Conservation (phyloP, 2,113 vertebrate species). For the Noctilio leporinus region DNA sequence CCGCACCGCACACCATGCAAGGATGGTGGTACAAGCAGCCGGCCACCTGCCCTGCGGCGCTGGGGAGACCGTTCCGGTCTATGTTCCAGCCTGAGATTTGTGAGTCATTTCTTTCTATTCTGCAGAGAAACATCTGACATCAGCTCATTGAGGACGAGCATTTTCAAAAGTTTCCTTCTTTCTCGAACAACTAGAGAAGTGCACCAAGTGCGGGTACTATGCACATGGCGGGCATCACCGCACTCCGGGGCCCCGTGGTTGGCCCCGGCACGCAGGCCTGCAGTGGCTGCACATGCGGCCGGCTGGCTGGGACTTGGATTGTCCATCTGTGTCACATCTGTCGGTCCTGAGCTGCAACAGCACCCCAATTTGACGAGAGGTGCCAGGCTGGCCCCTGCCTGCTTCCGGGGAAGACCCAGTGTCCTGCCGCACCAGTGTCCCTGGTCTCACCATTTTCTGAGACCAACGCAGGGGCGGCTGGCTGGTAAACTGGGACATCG, state of each 20-base stretch:
- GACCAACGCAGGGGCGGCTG: neutral
- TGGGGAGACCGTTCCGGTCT: too few species aligned
- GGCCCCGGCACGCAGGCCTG: neutral
- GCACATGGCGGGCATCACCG: fast-evolving
- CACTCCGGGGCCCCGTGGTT: fast-evolving
- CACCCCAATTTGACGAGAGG: neutral
- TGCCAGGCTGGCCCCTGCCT: neutral
- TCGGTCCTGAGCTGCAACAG: neutral
- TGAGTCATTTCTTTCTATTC: neutral
- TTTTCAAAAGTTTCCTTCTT: neutral
- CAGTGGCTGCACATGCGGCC: fast-evolving
- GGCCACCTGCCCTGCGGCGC: too few species aligned
- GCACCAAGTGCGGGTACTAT: neutral
- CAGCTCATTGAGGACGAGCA: neutral
- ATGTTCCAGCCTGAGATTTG: neutral
- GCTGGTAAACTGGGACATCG: neutral
- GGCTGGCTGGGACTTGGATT: neutral
- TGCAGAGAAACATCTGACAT: neutral
- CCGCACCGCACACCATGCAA: fast-evolving
- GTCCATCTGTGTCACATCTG: neutral
- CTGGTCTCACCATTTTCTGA: neutral
- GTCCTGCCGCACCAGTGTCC: neutral
- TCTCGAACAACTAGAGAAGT: neutral
- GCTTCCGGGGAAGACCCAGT: neutral
- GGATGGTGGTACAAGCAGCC: too few species aligned